These are phyloP conservation scores for Apantesis nais DNA, from an alignment of 2,888 invertebrate genomes.

Conservation along the genomic window DNA sequence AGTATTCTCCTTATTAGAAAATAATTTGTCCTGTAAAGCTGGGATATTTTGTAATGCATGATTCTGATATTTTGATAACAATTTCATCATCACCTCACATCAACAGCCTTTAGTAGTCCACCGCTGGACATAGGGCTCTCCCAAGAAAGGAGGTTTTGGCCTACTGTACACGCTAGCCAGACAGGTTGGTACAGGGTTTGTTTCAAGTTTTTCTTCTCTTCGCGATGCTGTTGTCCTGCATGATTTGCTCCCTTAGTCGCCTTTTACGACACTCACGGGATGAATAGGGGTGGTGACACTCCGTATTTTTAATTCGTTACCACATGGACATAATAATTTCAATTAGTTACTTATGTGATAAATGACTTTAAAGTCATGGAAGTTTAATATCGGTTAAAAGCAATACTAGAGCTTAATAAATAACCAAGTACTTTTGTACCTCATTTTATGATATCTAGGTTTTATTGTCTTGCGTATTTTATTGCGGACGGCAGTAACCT, in stretches of 20 bases:
- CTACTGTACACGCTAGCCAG: no score
- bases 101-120: no score
- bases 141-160: no score
- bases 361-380: constrained; percentile 3
- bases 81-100: neutral
- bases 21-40: neutral
- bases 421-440: constrained; percentile 4
- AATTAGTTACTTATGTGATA: neutral
- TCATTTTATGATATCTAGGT: constrained; percentile 29
- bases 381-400: neutral
- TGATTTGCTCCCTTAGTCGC: no score
- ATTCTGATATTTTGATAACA: neutral
- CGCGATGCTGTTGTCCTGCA: no score
- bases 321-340: no score
- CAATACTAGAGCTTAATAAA: constrained; percentile 18
- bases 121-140: no score
- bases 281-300: no score
- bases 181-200: no score
- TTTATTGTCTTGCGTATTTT: constrained; percentile 45
- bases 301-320: no score
- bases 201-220: no score
- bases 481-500: constrained; percentile 47
- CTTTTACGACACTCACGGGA: no score
- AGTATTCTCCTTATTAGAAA: neutral
- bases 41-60: neutral